These are phyloP conservation scores for Cephus pulcher DNA, from an alignment of 2,888 invertebrate species.

Conservation along the genomic window DNA sequence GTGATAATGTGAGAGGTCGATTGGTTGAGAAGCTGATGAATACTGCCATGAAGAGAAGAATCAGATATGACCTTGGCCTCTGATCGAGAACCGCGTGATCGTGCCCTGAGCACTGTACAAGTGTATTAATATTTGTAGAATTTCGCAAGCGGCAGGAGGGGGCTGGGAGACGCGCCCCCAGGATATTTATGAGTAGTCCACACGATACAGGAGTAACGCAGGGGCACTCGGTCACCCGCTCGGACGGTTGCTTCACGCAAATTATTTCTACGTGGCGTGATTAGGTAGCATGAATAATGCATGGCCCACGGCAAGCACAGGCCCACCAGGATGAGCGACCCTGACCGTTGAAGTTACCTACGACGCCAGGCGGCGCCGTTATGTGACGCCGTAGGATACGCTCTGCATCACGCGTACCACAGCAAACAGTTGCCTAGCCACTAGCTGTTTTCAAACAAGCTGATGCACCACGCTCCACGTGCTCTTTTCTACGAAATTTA, in stretches of 20 bases:
- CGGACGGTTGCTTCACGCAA: not conserved
- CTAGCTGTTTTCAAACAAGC: constrained; percentile 3
- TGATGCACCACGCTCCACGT: not conserved
- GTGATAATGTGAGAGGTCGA: too few species aligned
- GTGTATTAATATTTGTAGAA: too few species aligned
- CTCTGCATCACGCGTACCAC: not conserved
- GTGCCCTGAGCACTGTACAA: too few species aligned
- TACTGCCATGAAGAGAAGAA: too few species aligned
- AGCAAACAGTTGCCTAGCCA: constrained; percentile 1
- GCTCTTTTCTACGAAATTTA: not conserved
- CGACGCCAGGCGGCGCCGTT: not conserved
- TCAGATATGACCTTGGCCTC: too few species aligned
- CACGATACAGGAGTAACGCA: constrained; percentile 13
- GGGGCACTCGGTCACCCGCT: too few species aligned
- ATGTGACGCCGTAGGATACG: not conserved
- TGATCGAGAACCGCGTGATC: too few species aligned
- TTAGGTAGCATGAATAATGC: constrained; percentile 21
- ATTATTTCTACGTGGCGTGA: constrained; percentile 22
- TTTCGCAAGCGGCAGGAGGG: too few species aligned
- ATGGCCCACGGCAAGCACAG: not conserved
- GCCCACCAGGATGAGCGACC: too few species aligned
- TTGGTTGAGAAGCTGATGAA: too few species aligned
- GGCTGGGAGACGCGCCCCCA: constrained; percentile 1
- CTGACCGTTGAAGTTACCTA: too few species aligned
- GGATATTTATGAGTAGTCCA: constrained; percentile 20